Evolutionary conservation across 30 jellyfish, hydroid and myxozoan species (phyloP), one percentile per base, ranked within the genome.

Genomic region (Turritopsis rubra): DNA sequence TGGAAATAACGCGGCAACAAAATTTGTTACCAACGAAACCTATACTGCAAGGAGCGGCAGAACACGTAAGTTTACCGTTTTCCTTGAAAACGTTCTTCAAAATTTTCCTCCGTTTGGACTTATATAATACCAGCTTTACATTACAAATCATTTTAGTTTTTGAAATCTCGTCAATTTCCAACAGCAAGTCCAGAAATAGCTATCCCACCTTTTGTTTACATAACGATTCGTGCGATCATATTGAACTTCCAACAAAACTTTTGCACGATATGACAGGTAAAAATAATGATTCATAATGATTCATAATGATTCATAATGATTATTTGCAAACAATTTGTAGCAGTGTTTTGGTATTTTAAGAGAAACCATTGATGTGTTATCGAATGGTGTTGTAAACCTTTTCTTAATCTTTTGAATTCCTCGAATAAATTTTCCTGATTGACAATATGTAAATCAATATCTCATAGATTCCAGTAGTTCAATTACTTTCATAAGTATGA

Each of bases 391-490:
- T n/a, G n/a, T n/a, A n/a, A n/a, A n/a, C n/a, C n/a, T n/a, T n/a
- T n/a, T n/a, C n/a, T n/a, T n/a, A n/a, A n/a, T n/a, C n/a, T n/a
- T n/a, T n/a, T n/a, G n/a, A n/a, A n/a, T n/a, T n/a, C n/a, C n/a
- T n/a, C n/a, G n/a, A n/a, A n/a, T n/a, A n/a, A n/a, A n/a, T n/a
- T n/a, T n/a, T n/a, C n/a, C n/a, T n/a, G n/a, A n/a, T 3, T 41
- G 60, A 13, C 13, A 41, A 41, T 7, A 68, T 16, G 19, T n/a
- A 68, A 0, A 7, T 19, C 21, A 19, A 7, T 23, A 68, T 22
- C 16, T 68, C 19, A n/a, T 68, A 68, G 77, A 68, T 68, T 68
- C 77, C 9, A 22, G n/a, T n/a, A n/a, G 23, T n/a, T 68, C 77
- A 23, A 68, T 68, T 68, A 68, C 77, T 27, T n/a, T 27, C 28